Evolutionary conservation across 2,113 vertebrate species (phyloP).

Genomic region (Pluvianellus socialis): DNA sequence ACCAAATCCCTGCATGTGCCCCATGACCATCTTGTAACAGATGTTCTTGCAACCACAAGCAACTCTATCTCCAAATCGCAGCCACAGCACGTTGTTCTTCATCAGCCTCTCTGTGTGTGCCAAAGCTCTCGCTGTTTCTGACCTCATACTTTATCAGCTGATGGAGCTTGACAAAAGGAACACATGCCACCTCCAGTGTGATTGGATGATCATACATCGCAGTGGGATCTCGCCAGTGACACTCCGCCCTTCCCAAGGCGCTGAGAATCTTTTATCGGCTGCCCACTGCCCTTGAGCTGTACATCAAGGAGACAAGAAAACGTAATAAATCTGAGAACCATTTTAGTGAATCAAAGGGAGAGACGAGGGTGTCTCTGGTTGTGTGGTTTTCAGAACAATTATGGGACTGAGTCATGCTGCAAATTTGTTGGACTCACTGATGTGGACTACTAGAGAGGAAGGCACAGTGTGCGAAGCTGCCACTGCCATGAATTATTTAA

Average conservation of each 20-base stretch:
- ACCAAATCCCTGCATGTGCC: neutral
- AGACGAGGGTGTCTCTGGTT: slow-evolving; percentile 35
- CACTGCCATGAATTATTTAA: slow-evolving; percentile 7
- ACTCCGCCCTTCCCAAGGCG: slow-evolving; percentile 22
- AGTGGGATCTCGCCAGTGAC: slow-evolving; percentile 52
- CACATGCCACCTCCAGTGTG: slow-evolving; percentile 52
- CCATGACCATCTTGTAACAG: slow-evolving; percentile 15
- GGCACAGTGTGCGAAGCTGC: slow-evolving; percentile 1
- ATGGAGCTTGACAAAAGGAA: slow-evolving; percentile 50
- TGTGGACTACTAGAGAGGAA: neutral
- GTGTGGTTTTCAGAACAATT: slow-evolving; percentile 61
- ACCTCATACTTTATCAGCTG: slow-evolving; percentile 49
- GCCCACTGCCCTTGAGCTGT: slow-evolving; percentile 57
- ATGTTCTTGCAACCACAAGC: slow-evolving; percentile 41
- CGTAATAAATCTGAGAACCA: slow-evolving; percentile 51
- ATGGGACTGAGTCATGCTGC: slow-evolving; percentile 41
- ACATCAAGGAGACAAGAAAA: slow-evolving; percentile 62
- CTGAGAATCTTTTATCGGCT: slow-evolving; percentile 60
- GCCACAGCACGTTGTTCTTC: slow-evolving; percentile 5
- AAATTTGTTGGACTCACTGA: slow-evolving; percentile 21
- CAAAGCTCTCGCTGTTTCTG: slow-evolving; percentile 48
- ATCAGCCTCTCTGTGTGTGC: neutral
- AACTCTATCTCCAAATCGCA: slow-evolving; percentile 10
- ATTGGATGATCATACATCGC: slow-evolving; percentile 57
- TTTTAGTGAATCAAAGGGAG: slow-evolving; percentile 66